Conservation (phyloP, 2,888 invertebrate species). For the Drosophila villosipedis region DNA sequence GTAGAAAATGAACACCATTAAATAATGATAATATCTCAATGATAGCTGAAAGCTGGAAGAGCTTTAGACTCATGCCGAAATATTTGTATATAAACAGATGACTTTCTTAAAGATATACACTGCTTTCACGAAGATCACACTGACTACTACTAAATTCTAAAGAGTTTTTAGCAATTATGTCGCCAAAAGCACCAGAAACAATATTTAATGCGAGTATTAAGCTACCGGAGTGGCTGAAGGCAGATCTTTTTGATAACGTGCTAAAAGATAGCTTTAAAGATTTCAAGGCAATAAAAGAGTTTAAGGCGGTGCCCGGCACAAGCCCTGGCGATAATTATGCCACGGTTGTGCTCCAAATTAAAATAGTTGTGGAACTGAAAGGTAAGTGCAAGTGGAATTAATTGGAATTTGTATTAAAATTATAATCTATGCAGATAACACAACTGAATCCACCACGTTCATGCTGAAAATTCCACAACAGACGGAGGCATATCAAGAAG, state of each 20-base stretch:
- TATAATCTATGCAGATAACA: conserved; percentile 20
- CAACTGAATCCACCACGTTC: conserved; percentile 23
- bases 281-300: conserved; percentile 51
- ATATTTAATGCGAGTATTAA: background rate
- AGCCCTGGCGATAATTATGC: conserved; percentile 79
- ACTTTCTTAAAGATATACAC: background rate
- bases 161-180: background rate
- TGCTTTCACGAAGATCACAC: background rate
- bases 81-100: conserved; percentile 4
- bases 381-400: conserved; percentile 38
- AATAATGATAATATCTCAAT: background rate
- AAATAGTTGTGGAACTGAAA: conserved; percentile 63
- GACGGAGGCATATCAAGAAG: conserved; percentile 31
- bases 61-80: background rate
- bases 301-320: conserved; percentile 61
- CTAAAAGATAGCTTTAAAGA: conserved; percentile 51
- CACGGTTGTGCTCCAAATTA: conserved; percentile 72
- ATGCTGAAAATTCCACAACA: conserved; percentile 46
- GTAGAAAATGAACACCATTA: background rate
- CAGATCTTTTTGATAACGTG: conserved; percentile 49
- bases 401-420: background rate
- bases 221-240: conserved; percentile 62
- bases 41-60: background rate
- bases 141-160: background rate
- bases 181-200: background rate